Evolutionary conservation across 2,113 vertebrate genomes (phyloP).

Genomic region (Eubucco bourcierii): DNA sequence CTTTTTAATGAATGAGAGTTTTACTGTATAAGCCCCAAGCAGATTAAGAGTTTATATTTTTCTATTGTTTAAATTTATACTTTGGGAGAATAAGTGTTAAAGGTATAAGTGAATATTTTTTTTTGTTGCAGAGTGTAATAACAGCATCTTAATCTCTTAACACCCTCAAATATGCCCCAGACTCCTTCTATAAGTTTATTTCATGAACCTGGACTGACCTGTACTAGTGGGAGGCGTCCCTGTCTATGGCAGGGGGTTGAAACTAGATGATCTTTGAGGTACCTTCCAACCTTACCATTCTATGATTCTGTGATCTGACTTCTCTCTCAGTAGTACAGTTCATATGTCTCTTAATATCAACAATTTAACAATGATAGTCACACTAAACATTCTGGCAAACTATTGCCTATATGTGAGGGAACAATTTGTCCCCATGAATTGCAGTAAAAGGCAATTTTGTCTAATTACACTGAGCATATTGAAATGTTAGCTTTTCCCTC

Average conservation of each 20-base stretch:
- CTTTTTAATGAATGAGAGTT: background rate
- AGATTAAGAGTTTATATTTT: conserved; percentile 8
- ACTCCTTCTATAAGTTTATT: background rate
- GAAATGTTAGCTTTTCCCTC: conserved; percentile 55
- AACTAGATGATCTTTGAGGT: too few relatives aligned
- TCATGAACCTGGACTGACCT: too few relatives aligned
- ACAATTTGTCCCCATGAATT: conserved; percentile 40
- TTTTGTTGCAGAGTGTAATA: conserved; percentile 4
- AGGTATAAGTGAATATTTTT: background rate
- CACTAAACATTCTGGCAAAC: background rate
- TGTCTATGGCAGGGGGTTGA: too few relatives aligned
- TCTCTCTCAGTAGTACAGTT: background rate
- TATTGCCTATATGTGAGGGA: conserved; percentile 27
- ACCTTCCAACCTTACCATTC: too few relatives aligned
- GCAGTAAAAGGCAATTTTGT: conserved; percentile 51
- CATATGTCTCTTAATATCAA: conserved; percentile 38
- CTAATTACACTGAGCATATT: conserved; percentile 51
- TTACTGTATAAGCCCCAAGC: background rate
- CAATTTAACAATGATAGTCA: conserved; percentile 30
- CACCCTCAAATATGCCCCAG: background rate
- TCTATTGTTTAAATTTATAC: background rate
- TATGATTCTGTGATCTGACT: background rate
- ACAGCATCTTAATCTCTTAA: background rate
- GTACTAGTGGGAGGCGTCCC: too few relatives aligned
- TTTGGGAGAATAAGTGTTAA: background rate